A percentile compares a stretch with the other conserved stretches of the same genome.
Conservation (phyloP, 1,140 invertebrate genomes). For the Caenorhabditis brenneri region DNA sequence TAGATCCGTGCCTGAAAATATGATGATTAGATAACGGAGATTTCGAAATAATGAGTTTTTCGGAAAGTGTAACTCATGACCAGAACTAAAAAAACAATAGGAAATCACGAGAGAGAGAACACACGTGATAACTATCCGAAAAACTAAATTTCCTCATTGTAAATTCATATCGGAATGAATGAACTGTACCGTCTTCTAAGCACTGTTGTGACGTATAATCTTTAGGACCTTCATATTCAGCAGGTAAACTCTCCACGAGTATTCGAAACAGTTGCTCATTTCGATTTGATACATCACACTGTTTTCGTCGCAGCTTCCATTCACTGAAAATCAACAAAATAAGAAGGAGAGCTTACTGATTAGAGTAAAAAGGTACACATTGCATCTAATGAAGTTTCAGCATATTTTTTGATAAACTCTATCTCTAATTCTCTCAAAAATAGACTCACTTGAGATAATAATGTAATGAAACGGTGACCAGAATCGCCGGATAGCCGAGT, state of each 20-base stretch:
- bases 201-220: constrained; percentile 28
- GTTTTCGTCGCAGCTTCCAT: constrained; percentile 31
- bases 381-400: no score
- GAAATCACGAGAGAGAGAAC: no score
- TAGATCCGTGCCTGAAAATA: neutral
- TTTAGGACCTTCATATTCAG: constrained; percentile 24
- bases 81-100: no score
- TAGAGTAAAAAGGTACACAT: no score
- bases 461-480: constrained; percentile 32
- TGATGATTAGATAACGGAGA: no score
- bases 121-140: no score
- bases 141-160: no score
- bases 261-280: constrained; percentile 37
- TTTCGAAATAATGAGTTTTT: no score
- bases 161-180: no score
- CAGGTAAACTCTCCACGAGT: constrained; percentile 19
- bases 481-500: constrained; percentile 88
- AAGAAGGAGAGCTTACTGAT: no score
- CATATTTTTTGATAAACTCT: neutral
- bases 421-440: neutral
- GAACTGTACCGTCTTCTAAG: neutral
- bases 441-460: constrained; percentile 46
- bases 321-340: constrained; percentile 12
- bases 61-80: no score
- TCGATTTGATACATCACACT: neutral